Evolutionary conservation across 2,888 invertebrate genomes (phyloP), one percentile per base, ranked within the genome.

Genomic region (Drosophila nr. fundita): DNA sequence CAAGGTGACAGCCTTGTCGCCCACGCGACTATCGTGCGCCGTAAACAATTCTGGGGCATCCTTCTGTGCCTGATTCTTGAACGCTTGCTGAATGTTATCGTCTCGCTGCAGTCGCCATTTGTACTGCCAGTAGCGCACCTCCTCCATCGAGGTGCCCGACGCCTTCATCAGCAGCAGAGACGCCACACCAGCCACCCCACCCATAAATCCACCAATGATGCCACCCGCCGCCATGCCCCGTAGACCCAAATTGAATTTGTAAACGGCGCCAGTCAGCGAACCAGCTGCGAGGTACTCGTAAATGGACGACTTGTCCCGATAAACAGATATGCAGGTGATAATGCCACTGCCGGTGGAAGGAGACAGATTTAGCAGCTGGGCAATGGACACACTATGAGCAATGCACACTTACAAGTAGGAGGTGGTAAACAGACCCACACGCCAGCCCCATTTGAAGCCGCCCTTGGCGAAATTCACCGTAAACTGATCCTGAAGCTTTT

Each of bases 401-500:
- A 49, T 27, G 10, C 1, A 1, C 3, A 69, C 94, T 93, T 94
- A 97, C 97, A 95, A 94, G 92, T 96, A 97, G 21, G 95, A 92
- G 34, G 95, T 94, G 48, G 95, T 94, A 85, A 97, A 97, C 0
- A 95, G 88, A 8, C 94, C 94, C 32, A 97, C 88, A 83, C 96
- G 94, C 95, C 95, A 95, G 5, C 95, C 96, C 95, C 96, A 96
- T 80, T 94, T 94, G 21, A 94, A 94, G 1, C 95, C 96, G n/a
- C 97, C 97, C 93, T 94, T 96, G 1, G 95, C 95, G 93, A 97
- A 96, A 76, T 94, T 95, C 24, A 95, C 55, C 0, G 95, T 95
- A 1, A 97, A 95, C 91, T 94, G 93, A 90, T 96, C 95, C 93
- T 97, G 96, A 21, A 97, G 91, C 85, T 94, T 94, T 94, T 94